Conservation (phyloP, 2,888 invertebrate genomes). For the Lepidocyrtoides sp. region DNA sequence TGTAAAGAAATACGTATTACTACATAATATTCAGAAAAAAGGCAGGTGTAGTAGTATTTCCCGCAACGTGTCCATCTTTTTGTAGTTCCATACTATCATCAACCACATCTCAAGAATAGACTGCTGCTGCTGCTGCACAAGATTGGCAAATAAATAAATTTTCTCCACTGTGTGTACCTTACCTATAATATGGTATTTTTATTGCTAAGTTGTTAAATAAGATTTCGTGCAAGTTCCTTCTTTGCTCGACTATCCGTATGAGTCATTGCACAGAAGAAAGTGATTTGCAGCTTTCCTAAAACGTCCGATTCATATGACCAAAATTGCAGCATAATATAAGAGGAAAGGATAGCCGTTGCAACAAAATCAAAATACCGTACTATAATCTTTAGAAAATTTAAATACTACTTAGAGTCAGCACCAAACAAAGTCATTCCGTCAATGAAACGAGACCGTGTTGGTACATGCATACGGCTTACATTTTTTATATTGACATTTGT, state of each 20-base stretch:
- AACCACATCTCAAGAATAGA: constrained; percentile 16
- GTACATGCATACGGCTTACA: constrained; percentile 17
- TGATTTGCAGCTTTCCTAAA: constrained; percentile 7
- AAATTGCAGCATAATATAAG: too few relatives aligned
- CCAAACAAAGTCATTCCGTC: not conserved
- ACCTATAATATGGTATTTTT: too few relatives aligned
- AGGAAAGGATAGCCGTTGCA: not conserved
- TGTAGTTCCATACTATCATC: constrained; percentile 21
- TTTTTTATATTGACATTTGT: constrained; percentile 38
- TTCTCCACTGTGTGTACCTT: too few relatives aligned
- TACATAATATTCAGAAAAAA: not conserved
- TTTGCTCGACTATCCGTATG: not conserved
- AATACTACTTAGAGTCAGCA: constrained; percentile 11
- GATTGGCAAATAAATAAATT: too few relatives aligned
- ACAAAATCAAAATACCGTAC: constrained; percentile 25
- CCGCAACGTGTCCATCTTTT: not conserved
- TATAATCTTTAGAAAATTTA: not conserved
- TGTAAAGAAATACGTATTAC: not conserved
- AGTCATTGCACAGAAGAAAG: not conserved
- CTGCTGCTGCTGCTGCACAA: too few relatives aligned
- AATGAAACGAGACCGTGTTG: not conserved
- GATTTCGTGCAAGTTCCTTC: too few relatives aligned
- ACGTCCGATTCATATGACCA: not conserved
- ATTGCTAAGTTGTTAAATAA: too few relatives aligned
- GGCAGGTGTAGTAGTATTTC: not conserved